A percentile compares a stretch with the other conserved stretches of the same genome.
These are phyloP conservation scores for Drosophila parabipectinata DNA, from an alignment of 1,140 invertebrate species.

Conservation along the genomic window DNA sequence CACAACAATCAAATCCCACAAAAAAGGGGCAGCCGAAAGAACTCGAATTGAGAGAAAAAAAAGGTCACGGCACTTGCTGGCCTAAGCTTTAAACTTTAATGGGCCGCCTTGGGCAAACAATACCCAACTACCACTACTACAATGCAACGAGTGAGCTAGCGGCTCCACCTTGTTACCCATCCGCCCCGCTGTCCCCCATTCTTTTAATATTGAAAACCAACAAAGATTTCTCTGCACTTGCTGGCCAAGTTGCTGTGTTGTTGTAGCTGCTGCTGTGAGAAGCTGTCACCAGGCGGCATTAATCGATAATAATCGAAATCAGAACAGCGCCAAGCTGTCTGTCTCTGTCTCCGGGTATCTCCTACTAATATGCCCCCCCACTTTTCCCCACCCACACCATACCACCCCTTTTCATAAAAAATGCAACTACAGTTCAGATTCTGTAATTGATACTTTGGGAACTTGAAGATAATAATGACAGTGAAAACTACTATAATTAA, in stretches of 20 bases:
- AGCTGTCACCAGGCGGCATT: constrained; percentile 23
- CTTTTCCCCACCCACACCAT: not conserved
- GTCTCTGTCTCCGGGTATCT: constrained; percentile 21
- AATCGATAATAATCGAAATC: constrained; percentile 42
- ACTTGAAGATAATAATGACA: not conserved
- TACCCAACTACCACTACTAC: constrained; percentile 10
- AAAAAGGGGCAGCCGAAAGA: constrained; percentile 43
- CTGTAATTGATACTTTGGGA: not conserved
- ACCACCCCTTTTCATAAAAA: not conserved
- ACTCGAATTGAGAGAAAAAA: constrained; percentile 73
- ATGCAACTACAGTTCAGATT: constrained; percentile 10
- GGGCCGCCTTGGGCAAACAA: constrained; percentile 67
- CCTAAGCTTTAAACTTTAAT: constrained; percentile 58
- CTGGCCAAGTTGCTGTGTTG: constrained; percentile 52
- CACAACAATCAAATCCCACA: constrained; percentile 25
- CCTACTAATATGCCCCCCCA: not conserved
- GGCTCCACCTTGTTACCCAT: constrained; percentile 29
- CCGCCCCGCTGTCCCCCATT: not conserved
- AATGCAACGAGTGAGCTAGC: constrained; percentile 22
- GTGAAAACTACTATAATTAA: not conserved
- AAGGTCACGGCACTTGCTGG: constrained; percentile 77
- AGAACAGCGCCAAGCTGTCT: constrained; percentile 40
- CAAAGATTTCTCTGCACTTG: constrained; percentile 63
- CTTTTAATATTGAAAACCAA: constrained; percentile 29
- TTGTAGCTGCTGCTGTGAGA: not conserved